These are phyloP conservation scores for Strigamia transsilvanica DNA, from an alignment of 2,888 invertebrate species.

Conservation along the genomic window DNA sequence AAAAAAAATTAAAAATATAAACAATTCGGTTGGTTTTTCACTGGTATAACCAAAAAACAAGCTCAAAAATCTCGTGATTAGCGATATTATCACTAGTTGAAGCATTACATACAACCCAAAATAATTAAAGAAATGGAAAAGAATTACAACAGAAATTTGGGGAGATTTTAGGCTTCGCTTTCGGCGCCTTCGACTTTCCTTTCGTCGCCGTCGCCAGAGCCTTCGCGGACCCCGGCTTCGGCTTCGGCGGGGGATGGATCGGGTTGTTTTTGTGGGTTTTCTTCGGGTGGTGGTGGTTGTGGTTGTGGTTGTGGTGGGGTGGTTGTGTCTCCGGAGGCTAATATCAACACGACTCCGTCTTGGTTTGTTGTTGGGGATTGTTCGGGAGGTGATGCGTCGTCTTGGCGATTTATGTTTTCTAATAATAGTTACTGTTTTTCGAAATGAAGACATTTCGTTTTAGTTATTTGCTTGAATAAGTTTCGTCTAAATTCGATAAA, in stretches of 20 bases:
- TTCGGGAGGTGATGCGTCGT: not conserved
- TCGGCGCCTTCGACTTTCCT: constrained; percentile 57
- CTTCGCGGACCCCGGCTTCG: constrained; percentile 23
- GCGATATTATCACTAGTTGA: too few relatives aligned
- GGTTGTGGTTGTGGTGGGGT: too few relatives aligned
- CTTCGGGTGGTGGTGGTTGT: not conserved
- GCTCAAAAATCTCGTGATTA: too few relatives aligned
- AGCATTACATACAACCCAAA: too few relatives aligned
- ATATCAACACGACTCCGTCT: not conserved
- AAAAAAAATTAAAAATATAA: too few relatives aligned
- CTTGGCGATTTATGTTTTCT: constrained; percentile 52
- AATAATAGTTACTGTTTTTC: constrained; percentile 53
- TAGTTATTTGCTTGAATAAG: too few relatives aligned
- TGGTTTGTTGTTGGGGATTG: not conserved
- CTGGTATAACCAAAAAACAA: too few relatives aligned
- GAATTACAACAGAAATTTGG: too few relatives aligned
- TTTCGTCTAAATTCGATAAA: too few relatives aligned
- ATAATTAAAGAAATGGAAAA: too few relatives aligned
- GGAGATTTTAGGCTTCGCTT: constrained; percentile 55
- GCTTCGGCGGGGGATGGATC: not conserved
- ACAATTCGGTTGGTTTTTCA: too few relatives aligned
- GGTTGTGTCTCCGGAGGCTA: not conserved
- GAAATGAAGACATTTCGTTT: too few relatives aligned
- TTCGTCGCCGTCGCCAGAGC: constrained; percentile 57
- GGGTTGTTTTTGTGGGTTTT: not conserved